Base-by-base conservation (phyloP, 2,888 invertebrate species). In the Hedychridium roseum region DNA sequence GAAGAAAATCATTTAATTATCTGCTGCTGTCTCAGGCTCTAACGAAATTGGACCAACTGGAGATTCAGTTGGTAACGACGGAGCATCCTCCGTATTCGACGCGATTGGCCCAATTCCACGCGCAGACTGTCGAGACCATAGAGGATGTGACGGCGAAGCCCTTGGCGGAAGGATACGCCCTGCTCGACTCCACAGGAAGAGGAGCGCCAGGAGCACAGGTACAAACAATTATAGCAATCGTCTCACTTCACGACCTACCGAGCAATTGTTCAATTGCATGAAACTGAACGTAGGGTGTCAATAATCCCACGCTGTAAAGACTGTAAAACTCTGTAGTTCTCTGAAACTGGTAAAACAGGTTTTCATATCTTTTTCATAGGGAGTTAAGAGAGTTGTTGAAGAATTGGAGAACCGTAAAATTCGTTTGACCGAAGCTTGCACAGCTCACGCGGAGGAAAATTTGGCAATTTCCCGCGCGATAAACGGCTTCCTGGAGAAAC, bases 351-450 rank as follows among this genome's bases (percentile, higher is more conserved):
- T n/a, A n/a, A n/a, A n/a, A 23, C 4, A 11, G 3, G 3, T 15
- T 28, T 40, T 7, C 16, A 44, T 43, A 59, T 14, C 32, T 2
- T 2, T 4, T 32, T 32, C 4, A 16, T 1, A 83, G 82, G 88
- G 88, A 35, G 82, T 89, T 2, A 85, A 82, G 70, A 80, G 83
- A 42, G 82, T 84, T 58, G 84, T 91, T 30, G 87, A 89, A 62
- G 88, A 89, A 71, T 81, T 92, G 57, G 89, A 91, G 79, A 87
- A 88, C 70, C 84, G 87, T 55, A 89, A 89, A 74, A 83, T 86
- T n/a, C 80, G 83, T 37, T 78, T 90, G 34, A 82, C 84, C 50
- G 81, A 84, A 36, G 80, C 86, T 36, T 89, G 89, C 66, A 85
- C 85, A 2, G 84, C 86, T 2, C 87, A 88, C 68, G 84, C 83